Evolutionary conservation across 2,797 vertebrate genomes (phyloP).

Genomic region (Myoxocephalus aenaeus): DNA sequence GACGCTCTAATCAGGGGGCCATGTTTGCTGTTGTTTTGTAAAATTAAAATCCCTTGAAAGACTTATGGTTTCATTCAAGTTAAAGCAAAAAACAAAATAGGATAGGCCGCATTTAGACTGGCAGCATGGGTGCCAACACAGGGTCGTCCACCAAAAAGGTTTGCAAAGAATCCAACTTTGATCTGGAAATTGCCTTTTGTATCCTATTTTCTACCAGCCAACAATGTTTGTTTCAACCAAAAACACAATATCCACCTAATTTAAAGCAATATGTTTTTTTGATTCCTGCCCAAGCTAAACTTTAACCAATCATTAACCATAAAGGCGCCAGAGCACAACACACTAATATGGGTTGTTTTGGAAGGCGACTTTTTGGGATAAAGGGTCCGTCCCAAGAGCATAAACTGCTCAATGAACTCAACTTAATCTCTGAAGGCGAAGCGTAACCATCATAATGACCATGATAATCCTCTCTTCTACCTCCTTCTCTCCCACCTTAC

Average conservation of each 20-base stretch:
- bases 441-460: background rate
- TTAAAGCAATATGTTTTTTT: background rate
- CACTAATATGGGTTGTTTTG: background rate
- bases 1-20: background rate
- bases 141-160: background rate
- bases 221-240: background rate
- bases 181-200: background rate
- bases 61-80: background rate
- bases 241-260: background rate
- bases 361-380: background rate
- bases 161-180: background rate
- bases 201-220: no score
- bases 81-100: background rate
- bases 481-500: background rate
- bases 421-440: background rate
- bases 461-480: background rate
- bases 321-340: background rate
- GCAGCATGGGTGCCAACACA: background rate
- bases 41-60: background rate
- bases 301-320: background rate
- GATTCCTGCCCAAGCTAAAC: background rate
- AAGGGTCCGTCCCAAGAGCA: background rate
- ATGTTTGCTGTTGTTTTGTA: background rate
- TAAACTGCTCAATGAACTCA: background rate
- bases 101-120: background rate